Percentiles rank a stretch among this genome's conserved stretches.
Evolutionary conservation across 1,140 invertebrate genomes (phyloP).

Genomic region (Drosophila obscura): DNA sequence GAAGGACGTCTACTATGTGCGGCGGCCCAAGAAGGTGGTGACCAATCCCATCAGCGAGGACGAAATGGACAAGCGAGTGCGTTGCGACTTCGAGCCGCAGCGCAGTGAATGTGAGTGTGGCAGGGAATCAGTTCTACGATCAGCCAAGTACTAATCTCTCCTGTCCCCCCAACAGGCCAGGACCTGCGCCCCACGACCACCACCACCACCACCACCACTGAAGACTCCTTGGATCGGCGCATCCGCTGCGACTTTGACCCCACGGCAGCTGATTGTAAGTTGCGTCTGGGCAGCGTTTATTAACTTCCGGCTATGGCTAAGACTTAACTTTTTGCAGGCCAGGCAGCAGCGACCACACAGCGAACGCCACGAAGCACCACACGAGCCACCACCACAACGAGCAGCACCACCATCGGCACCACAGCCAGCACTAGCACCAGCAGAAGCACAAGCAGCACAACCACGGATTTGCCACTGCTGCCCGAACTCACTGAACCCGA

Average conservation of each 20-base stretch:
- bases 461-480: slow-evolving; percentile 17
- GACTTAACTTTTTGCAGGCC: neutral
- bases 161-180: too few species aligned
- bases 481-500: neutral
- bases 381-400: slow-evolving; percentile 18
- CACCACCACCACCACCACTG: slow-evolving; percentile 3
- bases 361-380: neutral
- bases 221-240: slow-evolving; percentile 26
- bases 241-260: slow-evolving; percentile 58
- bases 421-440: slow-evolving; percentile 1
- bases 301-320: neutral
- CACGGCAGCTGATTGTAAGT: slow-evolving; percentile 51
- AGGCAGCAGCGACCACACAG: neutral
- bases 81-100: slow-evolving; percentile 29
- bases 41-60: slow-evolving; percentile 2
- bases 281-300: neutral
- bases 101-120: slow-evolving; percentile 17
- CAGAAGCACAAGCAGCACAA: slow-evolving; percentile 31
- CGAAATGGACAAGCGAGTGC: slow-evolving; percentile 29
- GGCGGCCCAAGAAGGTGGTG: slow-evolving; percentile 42
- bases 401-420: slow-evolving; percentile 10
- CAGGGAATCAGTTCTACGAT: too few species aligned
- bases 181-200: neutral
- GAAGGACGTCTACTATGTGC: slow-evolving; percentile 38
- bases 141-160: too few species aligned